Percentiles rank a stretch among this genome's conserved stretches.
phyloP scores from a whole-genome alignment of 2,113 vertebrate species.

The Mastomys coucha region DNA sequence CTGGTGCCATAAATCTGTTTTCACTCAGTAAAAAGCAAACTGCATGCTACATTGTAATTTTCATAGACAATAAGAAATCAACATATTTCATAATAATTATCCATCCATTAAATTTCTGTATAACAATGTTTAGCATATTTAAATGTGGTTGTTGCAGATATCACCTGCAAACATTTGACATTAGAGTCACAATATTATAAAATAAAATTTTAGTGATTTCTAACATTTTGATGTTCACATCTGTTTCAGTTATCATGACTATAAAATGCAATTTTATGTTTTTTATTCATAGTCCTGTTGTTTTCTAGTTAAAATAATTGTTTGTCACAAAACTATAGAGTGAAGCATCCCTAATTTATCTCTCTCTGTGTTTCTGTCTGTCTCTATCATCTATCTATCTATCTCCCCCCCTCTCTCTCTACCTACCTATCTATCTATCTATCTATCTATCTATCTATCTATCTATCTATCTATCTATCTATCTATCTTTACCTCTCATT shows the following conservation, averaged over 20 bases:
- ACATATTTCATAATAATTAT: conserved; percentile 74
- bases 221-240: conserved; percentile 16
- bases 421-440: too few relatives aligned
- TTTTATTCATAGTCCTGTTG: neutral
- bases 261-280: conserved; percentile 15
- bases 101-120: conserved; percentile 67
- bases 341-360: neutral
- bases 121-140: conserved; percentile 27
- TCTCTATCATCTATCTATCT: neutral
- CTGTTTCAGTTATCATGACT: neutral
- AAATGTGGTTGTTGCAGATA: conserved; percentile 12
- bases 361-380: neutral
- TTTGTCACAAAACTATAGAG: neutral
- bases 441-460: neutral
- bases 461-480: neutral
- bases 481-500: neutral
- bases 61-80: conserved; percentile 66
- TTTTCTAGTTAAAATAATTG: neutral
- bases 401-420: rapidly evolving
- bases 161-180: neutral
- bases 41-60: conserved; percentile 61
- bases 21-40: conserved; percentile 54
- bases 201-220: neutral
- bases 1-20: conserved; percentile 62
- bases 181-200: neutral